phyloP scores from a whole-genome alignment of 2,797 vertebrate genomes.

The Betta splendens region DNA sequence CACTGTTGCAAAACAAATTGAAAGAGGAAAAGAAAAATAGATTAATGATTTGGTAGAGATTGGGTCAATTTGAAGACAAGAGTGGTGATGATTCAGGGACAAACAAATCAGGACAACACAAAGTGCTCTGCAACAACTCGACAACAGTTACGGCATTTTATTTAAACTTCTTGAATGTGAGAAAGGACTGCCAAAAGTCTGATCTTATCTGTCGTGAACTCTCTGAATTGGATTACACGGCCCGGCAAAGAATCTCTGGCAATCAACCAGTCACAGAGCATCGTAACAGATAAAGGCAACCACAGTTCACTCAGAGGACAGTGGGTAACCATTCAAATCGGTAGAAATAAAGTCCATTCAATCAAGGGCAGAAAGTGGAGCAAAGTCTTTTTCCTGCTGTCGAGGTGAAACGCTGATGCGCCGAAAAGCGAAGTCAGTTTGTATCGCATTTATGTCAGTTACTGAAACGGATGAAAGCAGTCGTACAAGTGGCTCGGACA shows the following conservation, averaged over 20 bases:
- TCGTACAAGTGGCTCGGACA: constrained; percentile 33
- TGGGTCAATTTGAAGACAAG: constrained; percentile 13
- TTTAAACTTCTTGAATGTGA: constrained; percentile 34
- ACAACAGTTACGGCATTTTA: constrained; percentile 31
- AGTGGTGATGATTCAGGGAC: constrained; percentile 24
- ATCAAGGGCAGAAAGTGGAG: constrained; percentile 13
- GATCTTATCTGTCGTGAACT: constrained; percentile 59
- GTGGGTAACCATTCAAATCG: constrained; percentile 20
- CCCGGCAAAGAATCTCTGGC: constrained; percentile 48
- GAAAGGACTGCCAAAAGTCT: constrained; percentile 40
- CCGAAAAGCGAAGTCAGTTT: constrained; percentile 8
- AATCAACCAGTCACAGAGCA: constrained; percentile 49
- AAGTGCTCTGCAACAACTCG: constrained; percentile 31
- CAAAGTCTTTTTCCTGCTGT: constrained; percentile 2
- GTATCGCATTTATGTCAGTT: constrained; percentile 11
- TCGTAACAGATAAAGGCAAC: constrained; percentile 35
- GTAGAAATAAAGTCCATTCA: constrained; percentile 10
- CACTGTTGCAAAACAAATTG: constrained; percentile 76
- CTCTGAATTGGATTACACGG: constrained; percentile 56
- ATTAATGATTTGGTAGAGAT: constrained; percentile 14
- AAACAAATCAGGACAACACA: constrained; percentile 46
- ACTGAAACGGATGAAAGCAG: constrained; percentile 50
- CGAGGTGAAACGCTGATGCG: too few relatives aligned
- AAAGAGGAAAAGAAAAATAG: constrained; percentile 23
- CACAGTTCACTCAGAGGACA: constrained; percentile 50